Evolutionary conservation across 2,888 invertebrate genomes (phyloP).

Genomic region (Melangyna quadrimaculata): DNA sequence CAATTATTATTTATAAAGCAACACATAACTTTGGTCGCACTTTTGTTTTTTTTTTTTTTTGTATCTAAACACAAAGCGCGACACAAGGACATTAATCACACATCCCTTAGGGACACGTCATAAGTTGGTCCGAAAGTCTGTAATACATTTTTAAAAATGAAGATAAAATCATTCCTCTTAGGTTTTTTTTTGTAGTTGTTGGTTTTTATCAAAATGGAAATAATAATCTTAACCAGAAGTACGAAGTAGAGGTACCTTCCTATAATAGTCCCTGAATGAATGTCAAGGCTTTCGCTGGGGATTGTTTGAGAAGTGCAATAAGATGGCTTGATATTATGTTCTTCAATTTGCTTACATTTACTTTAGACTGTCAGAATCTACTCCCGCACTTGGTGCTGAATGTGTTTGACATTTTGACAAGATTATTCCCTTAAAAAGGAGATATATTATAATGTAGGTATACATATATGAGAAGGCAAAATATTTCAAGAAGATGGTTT

Average conservation of each 20-base stretch:
- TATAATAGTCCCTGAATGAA: slow-evolving; percentile 37
- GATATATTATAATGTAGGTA: background rate
- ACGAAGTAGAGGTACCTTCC: too few relatives aligned
- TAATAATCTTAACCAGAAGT: background rate
- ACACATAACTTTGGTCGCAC: background rate
- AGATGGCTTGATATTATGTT: background rate
- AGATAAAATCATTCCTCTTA: background rate
- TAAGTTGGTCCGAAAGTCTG: slow-evolving; percentile 40
- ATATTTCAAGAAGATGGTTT: background rate
- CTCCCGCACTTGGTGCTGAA: slow-evolving; percentile 29
- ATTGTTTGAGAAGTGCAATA: background rate
- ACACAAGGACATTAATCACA: slow-evolving; percentile 56
- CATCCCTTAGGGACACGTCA: slow-evolving; percentile 48
- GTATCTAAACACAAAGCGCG: slow-evolving; percentile 20
- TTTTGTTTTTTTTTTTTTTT: slow-evolving; percentile 18
- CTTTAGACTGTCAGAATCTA: slow-evolving; percentile 36
- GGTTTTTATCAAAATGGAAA: background rate
- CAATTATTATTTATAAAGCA: background rate
- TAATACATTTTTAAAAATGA: slow-evolving; percentile 15
- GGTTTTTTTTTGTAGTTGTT: background rate
- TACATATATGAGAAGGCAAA: background rate
- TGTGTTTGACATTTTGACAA: slow-evolving; percentile 61
- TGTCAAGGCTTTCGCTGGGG: slow-evolving; percentile 27
- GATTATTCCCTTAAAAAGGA: slow-evolving; percentile 24
- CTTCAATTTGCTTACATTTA: slow-evolving; percentile 61